phyloP scores from a whole-genome alignment of 1,140 invertebrate species.

The Drosophila ananassae region DNA sequence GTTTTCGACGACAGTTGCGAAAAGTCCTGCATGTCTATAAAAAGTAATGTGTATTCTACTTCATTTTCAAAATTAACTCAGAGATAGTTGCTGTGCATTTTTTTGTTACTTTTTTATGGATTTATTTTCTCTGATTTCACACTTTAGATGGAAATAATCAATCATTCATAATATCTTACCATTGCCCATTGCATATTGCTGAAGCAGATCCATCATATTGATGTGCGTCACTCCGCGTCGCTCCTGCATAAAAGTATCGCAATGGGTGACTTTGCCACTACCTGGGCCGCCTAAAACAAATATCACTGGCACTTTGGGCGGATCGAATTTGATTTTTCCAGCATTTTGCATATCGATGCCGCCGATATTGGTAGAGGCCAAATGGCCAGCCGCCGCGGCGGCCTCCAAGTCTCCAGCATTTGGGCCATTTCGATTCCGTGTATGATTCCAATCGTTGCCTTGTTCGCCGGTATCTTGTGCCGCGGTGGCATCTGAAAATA shows the following conservation, averaged over 20 bases:
- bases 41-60: too few relatives aligned
- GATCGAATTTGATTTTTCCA: slow-evolving; percentile 91
- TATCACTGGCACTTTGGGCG: slow-evolving; percentile 93
- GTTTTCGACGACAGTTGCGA: slow-evolving; percentile 92
- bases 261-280: slow-evolving; percentile 96
- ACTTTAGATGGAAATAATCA: background rate
- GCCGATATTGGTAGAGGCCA: slow-evolving; percentile 62
- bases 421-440: slow-evolving; percentile 70
- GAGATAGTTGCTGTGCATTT: too few relatives aligned
- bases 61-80: too few relatives aligned
- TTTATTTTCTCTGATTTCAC: too few relatives aligned
- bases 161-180: slow-evolving; percentile 85
- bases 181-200: slow-evolving; percentile 94
- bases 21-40: slow-evolving; percentile 91
- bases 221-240: slow-evolving; percentile 93
- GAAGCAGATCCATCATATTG: slow-evolving; percentile 95
- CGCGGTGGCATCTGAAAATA: slow-evolving; percentile 88
- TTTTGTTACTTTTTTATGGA: background rate
- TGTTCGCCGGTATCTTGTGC: slow-evolving; percentile 88
- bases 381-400: slow-evolving; percentile 29
- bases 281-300: slow-evolving; percentile 95
- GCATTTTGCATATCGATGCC: slow-evolving; percentile 88
- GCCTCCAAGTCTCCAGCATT: slow-evolving; percentile 51
- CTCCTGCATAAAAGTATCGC: slow-evolving; percentile 94
- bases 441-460: slow-evolving; percentile 84